Percentiles rank a stretch among this genome's conserved stretches.
Evolutionary conservation across 2,113 vertebrate species (phyloP).

Genomic region (Oreocharis arfaki): DNA sequence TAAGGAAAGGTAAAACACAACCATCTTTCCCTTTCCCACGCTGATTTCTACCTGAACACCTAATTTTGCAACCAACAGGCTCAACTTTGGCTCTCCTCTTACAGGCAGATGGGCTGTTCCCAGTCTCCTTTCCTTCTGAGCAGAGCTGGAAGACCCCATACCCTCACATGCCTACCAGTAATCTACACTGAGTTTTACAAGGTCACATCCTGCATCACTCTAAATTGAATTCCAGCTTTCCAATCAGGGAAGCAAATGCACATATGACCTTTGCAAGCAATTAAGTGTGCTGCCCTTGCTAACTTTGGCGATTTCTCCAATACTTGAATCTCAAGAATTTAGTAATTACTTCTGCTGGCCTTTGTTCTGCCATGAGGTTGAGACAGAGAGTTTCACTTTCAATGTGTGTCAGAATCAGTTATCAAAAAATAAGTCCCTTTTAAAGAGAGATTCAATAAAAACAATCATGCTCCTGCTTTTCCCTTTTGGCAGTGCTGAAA

Average conservation of each 20-base stretch:
- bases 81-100: not conserved
- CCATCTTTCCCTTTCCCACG: not conserved
- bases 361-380: conserved; percentile 9
- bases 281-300: not conserved
- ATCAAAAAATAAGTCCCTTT: not conserved
- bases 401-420: not conserved
- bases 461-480: not conserved
- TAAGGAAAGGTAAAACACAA: not conserved
- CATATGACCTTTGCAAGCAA: conserved; percentile 10
- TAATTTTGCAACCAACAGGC: not conserved
- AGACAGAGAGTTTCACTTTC: not conserved
- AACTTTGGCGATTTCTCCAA: not conserved
- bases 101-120: not conserved
- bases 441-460: not conserved
- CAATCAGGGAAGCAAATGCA: not conserved
- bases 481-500: not conserved
- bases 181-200: not conserved
- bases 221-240: not conserved
- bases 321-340: not conserved
- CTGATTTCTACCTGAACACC: not conserved
- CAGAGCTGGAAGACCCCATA: not conserved
- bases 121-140: not conserved
- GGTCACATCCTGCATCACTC: not conserved
- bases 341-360: conserved; percentile 36
- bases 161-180: not conserved